These are phyloP conservation scores for Macquaria ambigua DNA, from an alignment of 2,113 vertebrate genomes.

Conservation along the genomic window DNA sequence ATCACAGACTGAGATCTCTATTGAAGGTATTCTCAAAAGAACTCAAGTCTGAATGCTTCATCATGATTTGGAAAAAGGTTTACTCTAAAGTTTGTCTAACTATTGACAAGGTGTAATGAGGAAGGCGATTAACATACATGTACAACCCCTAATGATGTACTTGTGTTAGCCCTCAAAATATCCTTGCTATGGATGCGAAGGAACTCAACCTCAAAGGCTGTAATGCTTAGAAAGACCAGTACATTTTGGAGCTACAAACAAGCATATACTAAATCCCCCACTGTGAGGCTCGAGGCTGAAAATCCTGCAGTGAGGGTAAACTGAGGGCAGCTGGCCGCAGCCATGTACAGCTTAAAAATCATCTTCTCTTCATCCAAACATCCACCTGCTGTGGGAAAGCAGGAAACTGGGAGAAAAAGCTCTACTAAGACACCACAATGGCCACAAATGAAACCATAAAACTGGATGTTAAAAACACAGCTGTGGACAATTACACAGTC, in stretches of 20 bases:
- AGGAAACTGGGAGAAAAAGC: neutral
- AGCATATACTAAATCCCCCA: conserved; percentile 24
- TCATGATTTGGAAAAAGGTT: neutral
- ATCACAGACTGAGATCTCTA: conserved; percentile 55
- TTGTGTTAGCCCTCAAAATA: neutral
- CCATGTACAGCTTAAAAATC: conserved; percentile 50
- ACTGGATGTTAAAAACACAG: conserved; percentile 48
- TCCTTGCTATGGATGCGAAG: neutral
- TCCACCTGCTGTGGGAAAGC: conserved; percentile 43
- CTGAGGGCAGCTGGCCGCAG: conserved; percentile 53
- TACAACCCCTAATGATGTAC: neutral
- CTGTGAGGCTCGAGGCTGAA: conserved; percentile 37
- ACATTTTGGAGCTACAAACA: conserved; percentile 25
- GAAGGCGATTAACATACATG: conserved; percentile 7
- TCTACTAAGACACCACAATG: neutral
- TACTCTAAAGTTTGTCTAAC: neutral
- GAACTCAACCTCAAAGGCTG: neutral
- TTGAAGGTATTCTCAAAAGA: conserved; percentile 26
- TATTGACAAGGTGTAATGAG: neutral
- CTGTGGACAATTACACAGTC: conserved; percentile 57
- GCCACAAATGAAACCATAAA: conserved; percentile 40
- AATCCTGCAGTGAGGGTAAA: conserved; percentile 58
- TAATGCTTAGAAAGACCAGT: conserved; percentile 2
- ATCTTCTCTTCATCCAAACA: conserved; percentile 37
- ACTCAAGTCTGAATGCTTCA: conserved; percentile 12